phyloP scores from a whole-genome alignment of 2,797 vertebrate species.

The Ciconia nigra region DNA sequence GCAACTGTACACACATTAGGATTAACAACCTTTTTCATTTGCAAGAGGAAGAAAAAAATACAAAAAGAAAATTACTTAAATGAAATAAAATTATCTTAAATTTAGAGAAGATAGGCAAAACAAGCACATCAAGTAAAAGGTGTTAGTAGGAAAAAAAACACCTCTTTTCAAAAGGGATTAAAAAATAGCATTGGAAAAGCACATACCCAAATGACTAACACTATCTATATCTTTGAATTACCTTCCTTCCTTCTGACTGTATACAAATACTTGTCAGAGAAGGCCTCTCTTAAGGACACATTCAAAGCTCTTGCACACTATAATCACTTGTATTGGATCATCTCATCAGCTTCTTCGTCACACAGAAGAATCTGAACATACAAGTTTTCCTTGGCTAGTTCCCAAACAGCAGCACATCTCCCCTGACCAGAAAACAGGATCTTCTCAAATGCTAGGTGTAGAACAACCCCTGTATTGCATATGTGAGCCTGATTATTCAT shows the following conservation, averaged over 20 bases:
- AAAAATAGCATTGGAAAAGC: background rate
- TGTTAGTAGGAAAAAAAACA: background rate
- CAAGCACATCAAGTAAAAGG: background rate
- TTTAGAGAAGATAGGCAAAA: background rate
- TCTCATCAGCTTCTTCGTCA: background rate
- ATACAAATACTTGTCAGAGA: conserved; percentile 9
- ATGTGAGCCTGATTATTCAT: background rate
- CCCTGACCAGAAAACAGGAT: background rate
- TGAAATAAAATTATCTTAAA: background rate
- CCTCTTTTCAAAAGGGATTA: background rate
- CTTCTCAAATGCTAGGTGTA: background rate
- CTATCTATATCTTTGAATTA: conserved; percentile 26
- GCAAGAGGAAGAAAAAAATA: background rate
- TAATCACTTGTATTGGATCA: background rate
- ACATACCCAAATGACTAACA: background rate
- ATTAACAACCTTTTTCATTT: background rate
- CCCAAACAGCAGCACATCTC: background rate
- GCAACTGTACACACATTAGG: background rate
- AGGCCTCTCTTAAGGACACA: conserved; percentile 20
- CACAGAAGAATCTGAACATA: background rate
- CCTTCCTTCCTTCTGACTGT: background rate
- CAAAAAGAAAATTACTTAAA: background rate
- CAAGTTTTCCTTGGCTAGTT: background rate
- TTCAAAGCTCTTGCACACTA: background rate
- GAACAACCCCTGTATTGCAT: background rate